These are phyloP conservation scores for Oscheius myriophilus DNA, from an alignment of 2,888 invertebrate species.

Conservation along the genomic window DNA sequence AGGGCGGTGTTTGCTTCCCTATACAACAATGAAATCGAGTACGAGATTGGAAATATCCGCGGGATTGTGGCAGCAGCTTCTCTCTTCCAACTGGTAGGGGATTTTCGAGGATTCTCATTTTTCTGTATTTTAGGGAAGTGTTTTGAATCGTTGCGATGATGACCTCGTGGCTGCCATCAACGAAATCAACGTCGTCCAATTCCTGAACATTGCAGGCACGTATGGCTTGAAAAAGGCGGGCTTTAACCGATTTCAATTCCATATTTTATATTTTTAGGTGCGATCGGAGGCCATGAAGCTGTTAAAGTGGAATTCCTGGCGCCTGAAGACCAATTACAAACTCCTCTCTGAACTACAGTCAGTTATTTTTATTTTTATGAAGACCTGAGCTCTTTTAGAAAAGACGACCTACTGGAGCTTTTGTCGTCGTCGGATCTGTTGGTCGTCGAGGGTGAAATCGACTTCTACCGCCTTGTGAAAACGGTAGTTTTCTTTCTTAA, in stretches of 20 bases:
- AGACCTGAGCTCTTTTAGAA: constrained; percentile 31
- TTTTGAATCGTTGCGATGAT: constrained; percentile 52
- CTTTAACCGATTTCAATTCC: constrained; percentile 10
- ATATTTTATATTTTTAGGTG: constrained; percentile 16
- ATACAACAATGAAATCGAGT: constrained; percentile 62
- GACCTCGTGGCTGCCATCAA: constrained; percentile 44
- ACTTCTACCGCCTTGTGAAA: constrained; percentile 55
- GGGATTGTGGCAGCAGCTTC: constrained; percentile 57
- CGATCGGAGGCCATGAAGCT: constrained; percentile 19
- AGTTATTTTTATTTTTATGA: constrained; percentile 15
- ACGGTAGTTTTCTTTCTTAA: constrained; percentile 35
- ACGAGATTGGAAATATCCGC: constrained; percentile 53
- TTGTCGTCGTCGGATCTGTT: constrained; percentile 50
- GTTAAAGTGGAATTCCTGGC: constrained; percentile 52
- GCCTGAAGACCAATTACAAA: constrained; percentile 33
- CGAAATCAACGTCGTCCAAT: constrained; percentile 43
- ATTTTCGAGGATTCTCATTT: not conserved
- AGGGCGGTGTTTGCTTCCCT: constrained; percentile 59
- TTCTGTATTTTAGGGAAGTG: constrained; percentile 40
- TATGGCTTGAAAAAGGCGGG: constrained; percentile 43
- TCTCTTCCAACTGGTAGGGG: constrained; percentile 48
- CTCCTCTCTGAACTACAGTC: constrained; percentile 43
- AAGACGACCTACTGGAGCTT: constrained; percentile 36
- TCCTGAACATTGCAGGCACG: constrained; percentile 37
- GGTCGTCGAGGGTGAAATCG: constrained; percentile 59